A percentile compares a stretch with the other conserved stretches of the same genome.
These are phyloP conservation scores for Noctua fimbriata DNA, from an alignment of 2,888 invertebrate genomes.

Conservation along the genomic window DNA sequence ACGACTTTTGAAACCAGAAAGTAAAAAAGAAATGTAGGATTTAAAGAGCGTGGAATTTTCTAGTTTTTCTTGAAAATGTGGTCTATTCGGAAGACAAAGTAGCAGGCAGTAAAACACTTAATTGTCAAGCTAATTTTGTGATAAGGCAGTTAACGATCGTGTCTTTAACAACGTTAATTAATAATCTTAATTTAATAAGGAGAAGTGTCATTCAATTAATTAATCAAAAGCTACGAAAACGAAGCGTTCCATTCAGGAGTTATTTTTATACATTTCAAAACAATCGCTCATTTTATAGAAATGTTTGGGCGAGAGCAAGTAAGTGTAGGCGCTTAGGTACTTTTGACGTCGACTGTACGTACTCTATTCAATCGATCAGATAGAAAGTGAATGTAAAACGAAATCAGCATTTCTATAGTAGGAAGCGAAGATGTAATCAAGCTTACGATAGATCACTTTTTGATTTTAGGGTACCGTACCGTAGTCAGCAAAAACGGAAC, in stretches of 20 bases:
- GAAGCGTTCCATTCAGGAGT: slow-evolving; percentile 11
- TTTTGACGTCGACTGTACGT: slow-evolving; percentile 11
- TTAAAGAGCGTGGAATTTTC: not conserved
- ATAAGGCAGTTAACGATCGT: not conserved
- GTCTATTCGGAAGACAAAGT: not conserved
- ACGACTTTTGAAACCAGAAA: not conserved
- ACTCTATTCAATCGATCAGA: slow-evolving; percentile 32
- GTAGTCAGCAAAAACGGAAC: too few species aligned
- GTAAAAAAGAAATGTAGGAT: not conserved
- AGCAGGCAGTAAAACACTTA: not conserved
- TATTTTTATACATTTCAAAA: slow-evolving; percentile 14
- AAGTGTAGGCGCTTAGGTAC: not conserved
- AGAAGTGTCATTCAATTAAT: not conserved
- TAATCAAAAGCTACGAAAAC: slow-evolving; percentile 7
- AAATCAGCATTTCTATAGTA: slow-evolving; percentile 39
- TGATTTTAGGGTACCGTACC: not conserved
- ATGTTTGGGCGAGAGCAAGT: not conserved
- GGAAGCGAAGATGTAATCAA: slow-evolving; percentile 29
- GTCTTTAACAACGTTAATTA: not conserved
- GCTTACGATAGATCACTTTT: slow-evolving; percentile 8
- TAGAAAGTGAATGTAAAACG: slow-evolving; percentile 48
- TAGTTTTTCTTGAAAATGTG: not conserved
- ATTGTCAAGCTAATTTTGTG: not conserved
- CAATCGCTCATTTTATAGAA: not conserved
- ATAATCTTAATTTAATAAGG: not conserved